These are phyloP conservation scores for Vesta saturnalis DNA, from an alignment of 2,888 invertebrate species.

Conservation along the genomic window DNA sequence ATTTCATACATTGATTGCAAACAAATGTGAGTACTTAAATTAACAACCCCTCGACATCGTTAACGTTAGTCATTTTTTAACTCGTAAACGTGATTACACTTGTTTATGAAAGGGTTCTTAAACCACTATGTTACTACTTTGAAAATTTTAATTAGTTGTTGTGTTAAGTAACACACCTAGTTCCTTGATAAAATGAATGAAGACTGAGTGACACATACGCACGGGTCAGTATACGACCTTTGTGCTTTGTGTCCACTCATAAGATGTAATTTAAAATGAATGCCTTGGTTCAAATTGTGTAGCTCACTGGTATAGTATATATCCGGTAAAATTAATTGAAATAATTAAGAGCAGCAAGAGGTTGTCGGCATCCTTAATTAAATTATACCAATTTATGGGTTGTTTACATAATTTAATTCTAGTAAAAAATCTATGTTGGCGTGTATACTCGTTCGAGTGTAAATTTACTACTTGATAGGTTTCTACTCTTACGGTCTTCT, in stretches of 20 bases:
- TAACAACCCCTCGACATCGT: not conserved
- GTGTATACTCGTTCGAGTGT: no score
- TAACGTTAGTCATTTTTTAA: not conserved
- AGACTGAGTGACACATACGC: no score
- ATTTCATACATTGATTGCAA: not conserved
- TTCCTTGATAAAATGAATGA: no score
- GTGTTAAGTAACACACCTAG: no score
- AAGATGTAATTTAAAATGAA: not conserved
- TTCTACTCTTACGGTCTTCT: no score
- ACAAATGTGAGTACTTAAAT: not conserved
- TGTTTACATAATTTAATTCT: not conserved
- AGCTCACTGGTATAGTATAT: slow-evolving; percentile 21
- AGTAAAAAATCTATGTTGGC: not conserved
- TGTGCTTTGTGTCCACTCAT: not conserved
- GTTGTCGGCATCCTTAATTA: slow-evolving; percentile 14
- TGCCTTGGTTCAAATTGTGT: slow-evolving; percentile 13
- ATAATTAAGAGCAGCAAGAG: slow-evolving; percentile 30
- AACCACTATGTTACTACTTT: not conserved
- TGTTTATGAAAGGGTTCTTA: not conserved
- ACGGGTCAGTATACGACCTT: not conserved
- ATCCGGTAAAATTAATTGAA: slow-evolving; percentile 32
- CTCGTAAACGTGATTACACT: not conserved
- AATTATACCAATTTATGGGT: slow-evolving; percentile 5
- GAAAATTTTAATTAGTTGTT: no score
- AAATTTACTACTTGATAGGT: no score